Evolutionary conservation across 1,140 invertebrate species (phyloP).

Genomic region (Carcinoscorpius rotundicauda): DNA sequence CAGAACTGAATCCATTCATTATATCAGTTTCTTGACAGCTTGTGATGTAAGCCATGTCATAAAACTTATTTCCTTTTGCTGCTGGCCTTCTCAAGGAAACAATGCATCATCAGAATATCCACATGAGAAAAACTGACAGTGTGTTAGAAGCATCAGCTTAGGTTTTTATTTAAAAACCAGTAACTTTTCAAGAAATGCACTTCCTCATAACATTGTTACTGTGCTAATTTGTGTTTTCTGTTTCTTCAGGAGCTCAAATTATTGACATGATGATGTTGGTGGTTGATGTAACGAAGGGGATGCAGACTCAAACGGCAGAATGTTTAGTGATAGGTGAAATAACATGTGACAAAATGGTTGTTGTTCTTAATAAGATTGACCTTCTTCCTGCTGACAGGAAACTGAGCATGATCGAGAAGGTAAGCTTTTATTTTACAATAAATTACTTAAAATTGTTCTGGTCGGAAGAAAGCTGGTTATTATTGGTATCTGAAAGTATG

Average conservation of each 20-base stretch:
- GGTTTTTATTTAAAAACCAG: too few relatives aligned
- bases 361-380: constrained; percentile 65
- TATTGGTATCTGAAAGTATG: too few relatives aligned
- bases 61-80: too few relatives aligned
- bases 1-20: too few relatives aligned
- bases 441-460: constrained; percentile 3
- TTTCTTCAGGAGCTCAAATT: constrained; percentile 47
- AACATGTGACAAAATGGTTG: constrained; percentile 48
- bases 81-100: too few relatives aligned
- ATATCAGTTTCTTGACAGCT: too few relatives aligned
- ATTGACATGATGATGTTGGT: constrained; percentile 65
- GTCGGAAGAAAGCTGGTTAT: background rate
- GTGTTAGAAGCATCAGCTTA: too few relatives aligned
- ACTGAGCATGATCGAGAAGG: constrained; percentile 43
- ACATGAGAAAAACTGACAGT: too few relatives aligned
- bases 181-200: too few relatives aligned
- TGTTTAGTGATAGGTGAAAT: constrained; percentile 63
- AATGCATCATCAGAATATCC: too few relatives aligned
- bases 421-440: constrained; percentile 22
- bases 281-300: constrained; percentile 58
- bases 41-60: too few relatives aligned
- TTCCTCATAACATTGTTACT: background rate
- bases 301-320: constrained; percentile 68
- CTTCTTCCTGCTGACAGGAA: constrained; percentile 42
- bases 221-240: constrained; percentile 10